Percentiles rank a stretch among this genome's conserved stretches.
phyloP scores from a whole-genome alignment of 2,888 invertebrate genomes.

The Stegana nigrithorax region DNA sequence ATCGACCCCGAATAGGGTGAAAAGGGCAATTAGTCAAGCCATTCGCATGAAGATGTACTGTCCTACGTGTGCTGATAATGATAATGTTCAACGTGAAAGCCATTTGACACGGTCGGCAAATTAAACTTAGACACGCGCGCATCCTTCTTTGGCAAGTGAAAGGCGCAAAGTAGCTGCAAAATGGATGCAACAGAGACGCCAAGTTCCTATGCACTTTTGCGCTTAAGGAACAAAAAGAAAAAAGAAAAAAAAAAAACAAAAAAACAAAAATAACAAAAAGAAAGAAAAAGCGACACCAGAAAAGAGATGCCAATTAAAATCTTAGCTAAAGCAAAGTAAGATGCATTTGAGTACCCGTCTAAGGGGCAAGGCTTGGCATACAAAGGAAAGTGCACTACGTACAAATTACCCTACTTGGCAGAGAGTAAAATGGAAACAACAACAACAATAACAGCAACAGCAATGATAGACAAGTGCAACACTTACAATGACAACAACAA shows the following conservation, averaged over 20 bases:
- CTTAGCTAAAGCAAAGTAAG: conserved; percentile 59
- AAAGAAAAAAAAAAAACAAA: neutral
- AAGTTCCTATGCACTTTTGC: too few species aligned
- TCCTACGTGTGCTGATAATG: too few species aligned
- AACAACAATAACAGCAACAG: conserved; percentile 12
- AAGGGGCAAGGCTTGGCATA: neutral
- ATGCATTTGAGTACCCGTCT: conserved; percentile 32
- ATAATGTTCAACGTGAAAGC: too few species aligned
- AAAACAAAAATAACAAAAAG: too few species aligned
- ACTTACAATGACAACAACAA: neutral
- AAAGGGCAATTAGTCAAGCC: too few species aligned
- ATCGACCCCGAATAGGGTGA: too few species aligned
- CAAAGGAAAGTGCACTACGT: conserved; percentile 30
- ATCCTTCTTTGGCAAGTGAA: neutral
- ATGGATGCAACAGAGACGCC: neutral
- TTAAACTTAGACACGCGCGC: neutral
- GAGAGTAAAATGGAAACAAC: conserved; percentile 47
- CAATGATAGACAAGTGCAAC: neutral
- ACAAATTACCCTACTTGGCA: conserved; percentile 56
- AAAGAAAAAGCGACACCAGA: neutral
- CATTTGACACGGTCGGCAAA: neutral
- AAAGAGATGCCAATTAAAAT: conserved; percentile 66
- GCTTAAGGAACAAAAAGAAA: neutral
- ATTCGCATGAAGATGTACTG: too few species aligned
- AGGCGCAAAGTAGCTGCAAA: neutral